Conservation (phyloP, 2,113 vertebrate species). For the Brevimyrus niger region DNA sequence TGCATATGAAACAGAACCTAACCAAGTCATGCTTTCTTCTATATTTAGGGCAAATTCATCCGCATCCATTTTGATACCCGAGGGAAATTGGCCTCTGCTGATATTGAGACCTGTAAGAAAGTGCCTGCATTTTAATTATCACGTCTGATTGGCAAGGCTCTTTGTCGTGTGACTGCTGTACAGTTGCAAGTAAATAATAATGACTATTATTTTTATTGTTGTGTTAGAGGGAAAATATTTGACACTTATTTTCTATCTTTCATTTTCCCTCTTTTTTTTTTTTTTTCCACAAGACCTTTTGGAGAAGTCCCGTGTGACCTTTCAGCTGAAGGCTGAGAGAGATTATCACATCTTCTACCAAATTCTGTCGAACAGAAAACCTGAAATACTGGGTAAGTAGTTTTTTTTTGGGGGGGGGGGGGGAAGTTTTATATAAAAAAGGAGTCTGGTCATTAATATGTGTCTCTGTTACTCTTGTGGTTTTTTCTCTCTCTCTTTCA, state of each 20-base stretch:
- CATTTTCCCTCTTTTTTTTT: conserved; percentile 2
- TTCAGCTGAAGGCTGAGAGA: conserved; percentile 84
- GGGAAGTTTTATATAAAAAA: conserved; percentile 51
- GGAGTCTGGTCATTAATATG: not conserved
- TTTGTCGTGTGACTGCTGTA: not conserved
- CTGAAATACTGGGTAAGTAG: conserved; percentile 74
- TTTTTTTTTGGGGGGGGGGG: too few species aligned
- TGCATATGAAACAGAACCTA: not conserved
- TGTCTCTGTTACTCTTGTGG: not conserved
- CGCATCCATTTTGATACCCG: conserved; percentile 85
- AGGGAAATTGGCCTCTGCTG: conserved; percentile 82
- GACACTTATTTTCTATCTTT: not conserved
- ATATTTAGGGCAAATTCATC: conserved; percentile 83
- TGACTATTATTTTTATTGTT: not conserved
- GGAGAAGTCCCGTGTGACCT: conserved; percentile 86
- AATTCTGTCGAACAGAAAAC: conserved; percentile 89
- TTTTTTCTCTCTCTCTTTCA: conserved; percentile 8
- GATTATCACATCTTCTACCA: conserved; percentile 96
- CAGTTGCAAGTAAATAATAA: not conserved
- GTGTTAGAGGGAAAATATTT: conserved; percentile 27
- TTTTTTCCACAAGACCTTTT: conserved; percentile 66
- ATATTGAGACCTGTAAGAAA: conserved; percentile 84
- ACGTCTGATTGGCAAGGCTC: not conserved
- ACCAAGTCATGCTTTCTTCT: not conserved
- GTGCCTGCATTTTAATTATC: not conserved